phyloP scores from a whole-genome alignment of 53 echinoderm and acorn worm genomes.

The Patiria pectinifera region DNA sequence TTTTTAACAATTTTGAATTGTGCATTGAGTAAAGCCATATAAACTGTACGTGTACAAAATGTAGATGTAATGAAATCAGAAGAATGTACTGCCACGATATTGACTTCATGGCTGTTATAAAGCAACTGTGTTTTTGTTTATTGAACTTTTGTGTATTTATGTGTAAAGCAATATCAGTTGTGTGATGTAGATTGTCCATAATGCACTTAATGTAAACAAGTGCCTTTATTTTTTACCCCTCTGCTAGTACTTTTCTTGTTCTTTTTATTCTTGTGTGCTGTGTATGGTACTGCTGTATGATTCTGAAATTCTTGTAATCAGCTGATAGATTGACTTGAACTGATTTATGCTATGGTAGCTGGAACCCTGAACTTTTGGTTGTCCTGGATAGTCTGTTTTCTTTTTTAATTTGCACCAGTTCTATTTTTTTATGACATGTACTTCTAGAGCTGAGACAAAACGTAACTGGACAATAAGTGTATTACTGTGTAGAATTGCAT shows the following conservation, averaged over 20 bases:
- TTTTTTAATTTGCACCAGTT: neutral
- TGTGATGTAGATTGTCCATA: neutral
- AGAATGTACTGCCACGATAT: constrained; percentile 34
- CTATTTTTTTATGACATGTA: neutral
- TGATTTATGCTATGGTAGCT: neutral
- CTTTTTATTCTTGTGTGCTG: constrained; percentile 5
- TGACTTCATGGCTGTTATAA: neutral
- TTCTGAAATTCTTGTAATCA: neutral
- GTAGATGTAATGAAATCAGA: constrained; percentile 18
- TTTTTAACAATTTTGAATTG: constrained; percentile 11
- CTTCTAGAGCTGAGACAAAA: neutral
- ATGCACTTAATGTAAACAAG: constrained; percentile 35
- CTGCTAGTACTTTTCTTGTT: constrained; percentile 12
- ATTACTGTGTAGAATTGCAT: too few relatives aligned
- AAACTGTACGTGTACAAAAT: neutral
- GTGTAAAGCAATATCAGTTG: constrained; percentile 38
- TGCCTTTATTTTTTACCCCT: constrained; percentile 35
- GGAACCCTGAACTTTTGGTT: neutral
- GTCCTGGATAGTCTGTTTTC: neutral
- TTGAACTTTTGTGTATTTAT: constrained; percentile 27
- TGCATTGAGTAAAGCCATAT: neutral
- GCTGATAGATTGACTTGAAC: neutral
- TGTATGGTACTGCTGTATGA: neutral
- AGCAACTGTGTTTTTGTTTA: constrained; percentile 9
- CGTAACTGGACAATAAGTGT: neutral